Conservation (phyloP, 2,797 vertebrate species). For the Chelon labrosus region DNA sequence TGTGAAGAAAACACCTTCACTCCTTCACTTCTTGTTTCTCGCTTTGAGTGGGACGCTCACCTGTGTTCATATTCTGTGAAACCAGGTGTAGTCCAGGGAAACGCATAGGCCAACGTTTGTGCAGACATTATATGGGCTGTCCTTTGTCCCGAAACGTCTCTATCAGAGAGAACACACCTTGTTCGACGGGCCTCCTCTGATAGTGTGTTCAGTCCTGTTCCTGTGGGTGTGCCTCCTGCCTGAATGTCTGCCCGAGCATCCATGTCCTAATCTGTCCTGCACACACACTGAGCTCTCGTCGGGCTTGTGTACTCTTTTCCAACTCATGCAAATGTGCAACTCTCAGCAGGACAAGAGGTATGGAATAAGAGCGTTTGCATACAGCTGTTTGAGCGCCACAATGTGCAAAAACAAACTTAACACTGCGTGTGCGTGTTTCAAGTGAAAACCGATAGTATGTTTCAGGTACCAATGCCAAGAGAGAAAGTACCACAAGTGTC, state of each 20-base stretch:
- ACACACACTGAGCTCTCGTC: not conserved
- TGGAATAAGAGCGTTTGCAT: conserved; percentile 32
- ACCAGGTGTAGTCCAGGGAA: conserved; percentile 8
- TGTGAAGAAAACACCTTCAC: not conserved
- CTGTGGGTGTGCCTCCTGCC: conserved; percentile 62
- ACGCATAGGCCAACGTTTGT: not conserved
- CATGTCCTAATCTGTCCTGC: conserved; percentile 13
- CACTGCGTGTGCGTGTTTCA: not conserved
- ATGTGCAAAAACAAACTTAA: not conserved
- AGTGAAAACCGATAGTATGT: not conserved
- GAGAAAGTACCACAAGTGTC: conserved; percentile 22
- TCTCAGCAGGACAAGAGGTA: conserved; percentile 17
- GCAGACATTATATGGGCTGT: conserved; percentile 24
- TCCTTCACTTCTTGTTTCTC: not conserved
- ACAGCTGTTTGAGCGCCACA: conserved; percentile 8
- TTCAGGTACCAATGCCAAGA: not conserved
- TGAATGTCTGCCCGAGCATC: conserved; percentile 31
- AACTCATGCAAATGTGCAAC: conserved; percentile 41
- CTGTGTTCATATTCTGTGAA: too few relatives aligned
- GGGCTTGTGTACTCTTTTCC: not conserved
- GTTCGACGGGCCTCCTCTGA: conserved; percentile 52
- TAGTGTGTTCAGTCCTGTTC: conserved; percentile 54
- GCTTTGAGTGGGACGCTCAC: too few relatives aligned
- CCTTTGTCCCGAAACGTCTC: conserved; percentile 66
- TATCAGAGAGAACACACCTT: conserved; percentile 68